phyloP scores from a whole-genome alignment of 2,888 invertebrate species.

The Temnothorax rugatulus region DNA sequence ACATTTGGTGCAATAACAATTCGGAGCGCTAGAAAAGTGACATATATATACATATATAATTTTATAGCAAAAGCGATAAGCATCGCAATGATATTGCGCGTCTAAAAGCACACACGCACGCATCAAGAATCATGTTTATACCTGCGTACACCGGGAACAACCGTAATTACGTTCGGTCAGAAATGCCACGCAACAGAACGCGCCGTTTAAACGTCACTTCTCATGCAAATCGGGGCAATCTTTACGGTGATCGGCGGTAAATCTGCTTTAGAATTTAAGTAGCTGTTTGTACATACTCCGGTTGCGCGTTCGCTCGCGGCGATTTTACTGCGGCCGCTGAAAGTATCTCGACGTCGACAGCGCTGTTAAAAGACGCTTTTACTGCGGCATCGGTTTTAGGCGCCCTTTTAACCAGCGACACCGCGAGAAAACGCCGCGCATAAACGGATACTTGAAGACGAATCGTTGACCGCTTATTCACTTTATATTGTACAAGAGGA shows the following conservation, averaged over 20 bases:
- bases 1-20: background rate
- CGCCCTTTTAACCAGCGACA: background rate
- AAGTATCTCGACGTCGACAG: slow-evolving; percentile 36
- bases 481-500: background rate
- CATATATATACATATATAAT: background rate
- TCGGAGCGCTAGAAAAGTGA: background rate
- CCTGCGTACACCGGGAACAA: slow-evolving; percentile 16
- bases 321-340: slow-evolving; percentile 44
- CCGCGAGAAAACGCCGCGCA: background rate
- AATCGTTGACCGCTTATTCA: background rate
- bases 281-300: slow-evolving; percentile 48
- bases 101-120: slow-evolving; percentile 30
- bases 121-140: slow-evolving; percentile 47
- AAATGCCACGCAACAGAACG: slow-evolving; percentile 29
- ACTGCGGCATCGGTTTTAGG: slow-evolving; percentile 14
- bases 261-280: slow-evolving; percentile 55
- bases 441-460: slow-evolving; percentile 23
- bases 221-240: slow-evolving; percentile 53
- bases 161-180: slow-evolving; percentile 29
- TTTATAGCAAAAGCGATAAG: background rate
- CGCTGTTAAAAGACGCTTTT: slow-evolving; percentile 35
- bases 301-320: slow-evolving; percentile 15
- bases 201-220: slow-evolving; percentile 43
- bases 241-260: slow-evolving; percentile 49
- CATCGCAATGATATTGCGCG: slow-evolving; percentile 30